phyloP scores from a whole-genome alignment of 2,113 vertebrate genomes.

The Eretmochelys imbricata region DNA sequence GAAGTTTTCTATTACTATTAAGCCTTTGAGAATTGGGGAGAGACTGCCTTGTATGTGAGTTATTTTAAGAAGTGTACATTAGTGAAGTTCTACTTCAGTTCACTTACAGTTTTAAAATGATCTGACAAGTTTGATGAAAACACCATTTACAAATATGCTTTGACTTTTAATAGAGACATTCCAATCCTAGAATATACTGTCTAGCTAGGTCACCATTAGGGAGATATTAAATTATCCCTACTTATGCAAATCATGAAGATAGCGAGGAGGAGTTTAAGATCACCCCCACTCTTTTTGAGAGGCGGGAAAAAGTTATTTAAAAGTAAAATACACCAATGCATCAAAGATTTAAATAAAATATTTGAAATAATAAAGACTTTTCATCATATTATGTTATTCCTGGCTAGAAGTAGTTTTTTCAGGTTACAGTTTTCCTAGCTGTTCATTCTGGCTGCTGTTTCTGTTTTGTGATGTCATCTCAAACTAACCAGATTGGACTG shows the following conservation, averaged over 20 bases:
- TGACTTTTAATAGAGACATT: neutral
- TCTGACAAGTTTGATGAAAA: neutral
- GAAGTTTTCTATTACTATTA: neutral
- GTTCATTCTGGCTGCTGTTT: slow-evolving; percentile 72
- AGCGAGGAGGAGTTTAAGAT: neutral
- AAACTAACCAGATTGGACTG: slow-evolving; percentile 90
- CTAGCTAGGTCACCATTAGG: neutral
- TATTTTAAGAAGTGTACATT: neutral
- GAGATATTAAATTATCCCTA: neutral
- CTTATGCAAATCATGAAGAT: neutral
- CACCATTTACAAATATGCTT: neutral
- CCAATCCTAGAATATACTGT: neutral
- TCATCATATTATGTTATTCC: neutral
- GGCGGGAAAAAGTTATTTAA: neutral
- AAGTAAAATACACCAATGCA: neutral
- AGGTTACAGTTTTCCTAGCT: neutral
- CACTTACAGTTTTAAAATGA: neutral
- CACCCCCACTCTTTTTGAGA: neutral
- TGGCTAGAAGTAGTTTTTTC: neutral
- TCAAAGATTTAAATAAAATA: neutral
- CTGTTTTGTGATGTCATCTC: slow-evolving; percentile 83
- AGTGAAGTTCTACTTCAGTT: neutral
- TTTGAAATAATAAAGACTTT: neutral
- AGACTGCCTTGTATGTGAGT: rapidly evolving
- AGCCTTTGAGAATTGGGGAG: neutral